A percentile compares a stretch with the other conserved stretches of the same genome.
Conservation (phyloP, 2,113 vertebrate genomes). For the Elanus axillaris region DNA sequence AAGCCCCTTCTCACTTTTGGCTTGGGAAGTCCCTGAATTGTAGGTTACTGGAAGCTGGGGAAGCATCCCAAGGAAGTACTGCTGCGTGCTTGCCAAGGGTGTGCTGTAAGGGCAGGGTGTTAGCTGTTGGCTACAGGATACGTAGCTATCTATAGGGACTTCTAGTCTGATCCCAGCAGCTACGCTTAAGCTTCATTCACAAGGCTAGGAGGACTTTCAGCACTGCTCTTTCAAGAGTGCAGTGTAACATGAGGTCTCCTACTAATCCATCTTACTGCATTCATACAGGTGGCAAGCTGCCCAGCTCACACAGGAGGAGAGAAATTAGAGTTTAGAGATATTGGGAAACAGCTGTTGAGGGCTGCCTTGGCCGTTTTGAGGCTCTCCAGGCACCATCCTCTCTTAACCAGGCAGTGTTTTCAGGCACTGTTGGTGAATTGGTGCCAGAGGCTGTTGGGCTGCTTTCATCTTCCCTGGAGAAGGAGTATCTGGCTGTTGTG, state of each 20-base stretch:
- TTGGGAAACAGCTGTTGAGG: background rate
- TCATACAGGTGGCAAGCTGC: background rate
- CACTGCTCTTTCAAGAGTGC: background rate
- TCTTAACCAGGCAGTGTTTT: background rate
- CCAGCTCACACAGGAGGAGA: fast-evolving
- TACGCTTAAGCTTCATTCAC: background rate
- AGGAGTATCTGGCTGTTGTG: background rate
- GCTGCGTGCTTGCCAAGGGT: fast-evolving
- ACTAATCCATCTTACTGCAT: background rate
- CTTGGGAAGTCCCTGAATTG: background rate
- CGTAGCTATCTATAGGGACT: fast-evolving
- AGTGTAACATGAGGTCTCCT: background rate
- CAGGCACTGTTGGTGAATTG: background rate
- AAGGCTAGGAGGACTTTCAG: background rate
- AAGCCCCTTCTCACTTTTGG: background rate
- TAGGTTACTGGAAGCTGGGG: background rate
- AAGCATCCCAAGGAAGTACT: background rate
- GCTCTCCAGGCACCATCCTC: background rate
- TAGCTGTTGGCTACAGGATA: background rate
- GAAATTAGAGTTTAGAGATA: background rate
- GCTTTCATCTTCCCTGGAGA: background rate
- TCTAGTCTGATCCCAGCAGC: background rate
- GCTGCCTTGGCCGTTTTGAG: background rate
- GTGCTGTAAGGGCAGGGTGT: background rate
- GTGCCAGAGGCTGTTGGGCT: background rate